Base-by-base conservation (phyloP, 2,888 invertebrate genomes). In the Drosophila phalerata region DNA sequence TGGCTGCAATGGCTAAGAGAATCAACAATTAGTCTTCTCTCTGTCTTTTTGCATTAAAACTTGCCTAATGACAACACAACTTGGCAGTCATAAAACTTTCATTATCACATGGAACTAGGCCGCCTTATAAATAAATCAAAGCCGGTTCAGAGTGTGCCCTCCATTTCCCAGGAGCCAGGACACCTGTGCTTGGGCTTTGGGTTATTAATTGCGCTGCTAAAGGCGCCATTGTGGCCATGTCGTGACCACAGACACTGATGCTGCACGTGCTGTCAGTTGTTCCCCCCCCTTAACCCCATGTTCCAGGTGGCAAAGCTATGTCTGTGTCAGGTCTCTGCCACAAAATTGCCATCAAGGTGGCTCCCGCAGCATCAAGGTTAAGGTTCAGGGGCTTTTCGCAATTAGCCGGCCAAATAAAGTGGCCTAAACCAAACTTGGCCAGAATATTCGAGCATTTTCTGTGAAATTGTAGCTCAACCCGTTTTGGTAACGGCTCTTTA, bases 151-250 rank as follows among this genome's bases (percentile, higher is more conserved):
- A 30, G 40, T 19, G 19, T 22, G 11, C 8, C 13, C 17, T 13
- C 13, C 28, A 9, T 38, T 37, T 30, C n/a, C n/a, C 11, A 11
- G 42, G 32, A 11, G 28, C 5, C 6, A 13, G 2, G 17, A 52
- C 42, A 22, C 19, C 30, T 25, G 8, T 22, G 38, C 53, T n/a
- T 17, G n/a, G 53, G 43, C 22, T 60, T 69, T 62, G 64, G 76
- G 65, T 79, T 89, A 89, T 85, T 89, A 85, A 89, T 79, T 85
- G 76, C 55, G 69, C 82, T 81, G 76, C 85, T 84, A 68, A 69
- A 76, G 82, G 78, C 17, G 58, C 53, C 69, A 69, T 78, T 73
- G 66, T 73, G 47, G 49, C 38, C 73, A 17, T 40, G 48, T 58
- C 52, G 43, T 62, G 63, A 56, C 53, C 52, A 47, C 61, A 56